These are phyloP conservation scores for Oryzias melastigma DNA, from an alignment of 2,113 vertebrate species.

Conservation along the genomic window DNA sequence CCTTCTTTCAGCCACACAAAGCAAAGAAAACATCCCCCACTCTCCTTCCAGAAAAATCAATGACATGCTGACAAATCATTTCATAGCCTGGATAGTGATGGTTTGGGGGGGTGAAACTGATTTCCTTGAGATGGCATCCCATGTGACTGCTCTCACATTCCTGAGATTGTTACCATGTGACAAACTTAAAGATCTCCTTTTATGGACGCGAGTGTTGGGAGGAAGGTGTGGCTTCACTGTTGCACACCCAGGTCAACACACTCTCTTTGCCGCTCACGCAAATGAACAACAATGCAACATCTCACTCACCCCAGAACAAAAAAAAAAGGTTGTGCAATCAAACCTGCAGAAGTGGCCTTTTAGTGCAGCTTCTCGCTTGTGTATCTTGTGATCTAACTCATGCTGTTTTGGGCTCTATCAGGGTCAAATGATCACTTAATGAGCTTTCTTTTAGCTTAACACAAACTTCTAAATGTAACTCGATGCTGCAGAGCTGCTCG, in stretches of 20 bases:
- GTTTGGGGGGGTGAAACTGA: conserved; percentile 65
- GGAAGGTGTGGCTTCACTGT: conserved; percentile 66
- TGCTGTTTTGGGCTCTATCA: no score
- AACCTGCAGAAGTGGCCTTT: no score
- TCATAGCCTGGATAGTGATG: neutral
- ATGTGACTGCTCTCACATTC: conserved; percentile 80
- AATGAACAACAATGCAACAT: conserved; percentile 25
- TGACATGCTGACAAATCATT: neutral
- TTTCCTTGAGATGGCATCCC: conserved; percentile 76
- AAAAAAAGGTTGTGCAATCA: no score
- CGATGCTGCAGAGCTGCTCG: no score
- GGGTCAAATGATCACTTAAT: no score
- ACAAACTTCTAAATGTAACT: no score
- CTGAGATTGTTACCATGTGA: conserved; percentile 82
- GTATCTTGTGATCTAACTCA: no score
- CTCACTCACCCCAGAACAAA: conserved; percentile 11
- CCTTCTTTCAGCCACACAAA: conserved; percentile 21
- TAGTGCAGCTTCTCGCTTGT: no score
- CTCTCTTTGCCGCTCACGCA: conserved; percentile 6
- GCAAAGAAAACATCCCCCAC: conserved; percentile 10
- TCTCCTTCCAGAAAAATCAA: conserved; percentile 2
- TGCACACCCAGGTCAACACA: conserved; percentile 52
- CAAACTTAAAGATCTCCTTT: conserved; percentile 85
- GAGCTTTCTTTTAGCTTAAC: no score
- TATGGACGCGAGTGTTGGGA: conserved; percentile 75